Conservation (phyloP, 2,113 vertebrate species). For the Tragelaphus imberbis region DNA sequence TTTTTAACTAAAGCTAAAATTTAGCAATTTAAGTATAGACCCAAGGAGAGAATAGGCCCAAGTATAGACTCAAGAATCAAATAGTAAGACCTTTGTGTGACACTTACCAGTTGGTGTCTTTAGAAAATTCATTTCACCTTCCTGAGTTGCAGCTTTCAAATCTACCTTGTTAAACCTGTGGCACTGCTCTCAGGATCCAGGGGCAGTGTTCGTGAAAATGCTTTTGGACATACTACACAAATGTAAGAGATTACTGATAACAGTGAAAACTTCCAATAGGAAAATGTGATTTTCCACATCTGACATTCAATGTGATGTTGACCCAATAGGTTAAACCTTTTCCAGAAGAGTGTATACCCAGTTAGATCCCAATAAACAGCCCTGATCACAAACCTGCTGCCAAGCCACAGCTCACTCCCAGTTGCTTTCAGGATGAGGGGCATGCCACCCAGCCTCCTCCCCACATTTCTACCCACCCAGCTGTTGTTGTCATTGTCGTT, state of each 20-base stretch:
- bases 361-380: background rate
- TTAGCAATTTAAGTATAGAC: background rate
- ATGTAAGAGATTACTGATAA: background rate
- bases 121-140: background rate
- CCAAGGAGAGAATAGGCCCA: background rate
- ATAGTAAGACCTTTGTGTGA: background rate
- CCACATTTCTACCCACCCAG: fast-evolving
- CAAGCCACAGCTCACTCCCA: background rate
- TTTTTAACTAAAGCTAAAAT: background rate
- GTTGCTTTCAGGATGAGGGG: too few relatives aligned
- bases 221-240: background rate
- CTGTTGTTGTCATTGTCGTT: background rate
- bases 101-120: background rate
- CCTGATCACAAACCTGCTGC: background rate
- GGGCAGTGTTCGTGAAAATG: background rate
- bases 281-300: background rate
- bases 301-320: background rate
- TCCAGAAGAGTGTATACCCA: background rate
- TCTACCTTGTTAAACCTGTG: background rate
- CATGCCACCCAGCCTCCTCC: too few relatives aligned
- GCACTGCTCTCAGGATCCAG: background rate
- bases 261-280: background rate
- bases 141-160: background rate
- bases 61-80: background rate
- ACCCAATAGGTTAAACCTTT: background rate